Evolutionary conservation across 2,113 vertebrate species (phyloP), one percentile per base, ranked within the genome.

Genomic region (Archocentrus centrarchus): DNA sequence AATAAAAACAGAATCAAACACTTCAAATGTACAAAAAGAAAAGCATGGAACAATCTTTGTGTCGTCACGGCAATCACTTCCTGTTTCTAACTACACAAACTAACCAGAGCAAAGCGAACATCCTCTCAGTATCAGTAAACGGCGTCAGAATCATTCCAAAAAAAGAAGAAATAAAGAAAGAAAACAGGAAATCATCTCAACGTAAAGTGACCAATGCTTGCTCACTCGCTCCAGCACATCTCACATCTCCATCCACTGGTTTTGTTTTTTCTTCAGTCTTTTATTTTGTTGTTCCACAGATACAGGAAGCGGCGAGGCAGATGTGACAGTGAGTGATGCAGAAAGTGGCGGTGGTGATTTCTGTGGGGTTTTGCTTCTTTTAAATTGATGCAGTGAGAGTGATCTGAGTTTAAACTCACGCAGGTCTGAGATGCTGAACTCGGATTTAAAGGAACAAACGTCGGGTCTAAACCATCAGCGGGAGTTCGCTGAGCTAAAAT

Each of bases 61-160:
- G 91, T 92, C 86, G 80, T 91, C 91, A 90, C 90, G 82, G 81
- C 89, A 92, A 83, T 59, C 80, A 76, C 85, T 88, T 86, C 89
- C 86, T 79, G 85, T 53, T 82, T 87, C 75, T 37, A 60, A 81
- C 61, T 37, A 60, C 79, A 60, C 64, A 66, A 83, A 59, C 83
- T 89, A 92, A 89, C 88, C 93, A 88, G 86, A 92, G 75, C 22
- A 79, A 60, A 91, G 83, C 82, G 3, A 5, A 17, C 78, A 63
- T 53, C 53, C 37, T 81, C 78, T 82, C 75, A 30, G 58, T 53
- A 83, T 84, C 70, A 57, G 58, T 22, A 83, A 86, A 80, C 13
- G 5, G 61, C 57, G 20, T 61, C 80, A 70, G 13, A 75, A 20
- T 91, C 89, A 64, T 77, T 53, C 82, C 80, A 5, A 22, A 32